A percentile compares a stretch with the other conserved stretches of the same genome.
Evolutionary conservation across 2,888 invertebrate genomes (phyloP).

Genomic region (Tetheella fluctuosa): DNA sequence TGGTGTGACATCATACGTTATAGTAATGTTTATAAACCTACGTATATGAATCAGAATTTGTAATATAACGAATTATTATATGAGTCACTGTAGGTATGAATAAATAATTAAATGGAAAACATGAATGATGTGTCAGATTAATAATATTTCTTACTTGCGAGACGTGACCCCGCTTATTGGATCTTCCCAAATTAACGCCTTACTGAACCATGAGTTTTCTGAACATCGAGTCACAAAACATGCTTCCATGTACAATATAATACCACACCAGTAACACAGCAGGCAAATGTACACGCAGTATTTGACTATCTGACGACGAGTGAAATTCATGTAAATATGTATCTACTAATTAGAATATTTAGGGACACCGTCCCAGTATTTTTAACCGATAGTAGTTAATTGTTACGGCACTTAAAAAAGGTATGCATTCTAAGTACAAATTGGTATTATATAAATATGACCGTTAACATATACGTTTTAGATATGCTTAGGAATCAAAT

Average conservation of each 20-base stretch:
- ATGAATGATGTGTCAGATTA: constrained; percentile 20
- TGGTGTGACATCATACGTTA: neutral
- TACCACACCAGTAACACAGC: constrained; percentile 80
- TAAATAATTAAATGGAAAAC: constrained; percentile 35
- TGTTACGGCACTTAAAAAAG: neutral
- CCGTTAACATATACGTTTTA: too few species aligned
- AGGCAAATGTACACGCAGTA: constrained; percentile 74
- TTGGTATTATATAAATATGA: too few species aligned
- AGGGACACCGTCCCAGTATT: too few species aligned
- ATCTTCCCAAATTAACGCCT: constrained; percentile 59
- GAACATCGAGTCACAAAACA: constrained; percentile 78
- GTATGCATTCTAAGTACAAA: neutral
- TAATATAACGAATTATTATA: constrained; percentile 23
- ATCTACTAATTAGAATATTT: constrained; percentile 9
- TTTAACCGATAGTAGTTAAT: neutral
- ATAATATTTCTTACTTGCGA: constrained; percentile 34
- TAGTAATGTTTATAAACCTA: constrained; percentile 2
- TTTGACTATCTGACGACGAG: constrained; percentile 68
- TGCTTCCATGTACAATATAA: constrained; percentile 78
- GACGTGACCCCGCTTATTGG: constrained; percentile 30
- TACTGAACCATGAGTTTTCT: constrained; percentile 77
- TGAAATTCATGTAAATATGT: constrained; percentile 6
- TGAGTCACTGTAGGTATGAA: constrained; percentile 32
- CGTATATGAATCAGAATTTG: neutral
- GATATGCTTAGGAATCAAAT: too few species aligned